These are phyloP conservation scores for Eidolon helvum DNA, from an alignment of 2,113 vertebrate species.

Conservation along the genomic window DNA sequence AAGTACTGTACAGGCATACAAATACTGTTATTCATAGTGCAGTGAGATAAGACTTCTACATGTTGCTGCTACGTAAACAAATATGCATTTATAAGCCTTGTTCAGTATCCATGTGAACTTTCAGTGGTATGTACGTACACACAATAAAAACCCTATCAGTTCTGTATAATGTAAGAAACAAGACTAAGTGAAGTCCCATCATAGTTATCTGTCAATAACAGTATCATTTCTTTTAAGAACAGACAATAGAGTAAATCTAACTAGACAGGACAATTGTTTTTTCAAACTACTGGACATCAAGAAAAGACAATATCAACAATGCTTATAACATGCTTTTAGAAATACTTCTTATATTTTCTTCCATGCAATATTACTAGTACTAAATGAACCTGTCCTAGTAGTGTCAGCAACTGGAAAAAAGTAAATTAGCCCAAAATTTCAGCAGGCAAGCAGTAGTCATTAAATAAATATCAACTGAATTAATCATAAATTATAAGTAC, in stretches of 20 bases:
- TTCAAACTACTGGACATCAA: not conserved
- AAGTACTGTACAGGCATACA: not conserved
- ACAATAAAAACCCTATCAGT: not conserved
- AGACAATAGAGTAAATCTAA: not conserved
- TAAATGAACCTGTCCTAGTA: not conserved
- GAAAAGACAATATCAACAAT: not conserved
- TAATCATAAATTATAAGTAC: not conserved
- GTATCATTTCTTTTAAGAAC: slow-evolving; percentile 2
- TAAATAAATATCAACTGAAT: not conserved
- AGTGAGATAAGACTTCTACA: not conserved
- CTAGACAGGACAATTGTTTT: not conserved
- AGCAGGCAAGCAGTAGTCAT: not conserved
- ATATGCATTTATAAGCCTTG: not conserved
- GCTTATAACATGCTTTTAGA: not conserved
- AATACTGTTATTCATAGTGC: not conserved
- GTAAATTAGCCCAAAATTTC: not conserved
- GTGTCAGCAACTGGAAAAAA: not conserved
- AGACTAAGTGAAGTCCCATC: not conserved
- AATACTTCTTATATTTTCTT: not conserved
- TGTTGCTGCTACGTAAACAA: not conserved
- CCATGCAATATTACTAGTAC: not conserved
- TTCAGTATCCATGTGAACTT: not conserved
- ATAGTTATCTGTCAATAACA: not conserved
- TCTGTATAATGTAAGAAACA: not conserved
- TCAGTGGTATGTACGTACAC: not conserved